Conservation (phyloP, 64 coral and sea anemone species). For the Dendronephthya gigantea region DNA sequence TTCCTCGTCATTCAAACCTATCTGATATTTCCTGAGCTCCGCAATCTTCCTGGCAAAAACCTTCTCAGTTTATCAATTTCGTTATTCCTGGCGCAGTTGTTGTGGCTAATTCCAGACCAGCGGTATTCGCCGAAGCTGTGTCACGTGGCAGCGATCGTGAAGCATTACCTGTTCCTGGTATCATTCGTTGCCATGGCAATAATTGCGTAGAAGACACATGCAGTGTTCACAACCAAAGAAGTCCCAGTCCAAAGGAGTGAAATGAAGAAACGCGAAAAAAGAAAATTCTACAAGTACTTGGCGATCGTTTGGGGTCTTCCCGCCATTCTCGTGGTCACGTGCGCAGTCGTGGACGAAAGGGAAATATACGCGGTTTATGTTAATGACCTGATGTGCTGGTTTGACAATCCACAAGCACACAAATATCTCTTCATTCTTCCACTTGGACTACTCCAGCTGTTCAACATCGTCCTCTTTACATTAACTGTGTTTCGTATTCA, state of each 20-base stretch:
- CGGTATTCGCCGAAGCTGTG: not conserved
- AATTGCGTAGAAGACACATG: slow-evolving; percentile 22
- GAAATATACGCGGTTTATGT: not conserved
- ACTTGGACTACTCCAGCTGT: not conserved
- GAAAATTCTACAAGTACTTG: not conserved
- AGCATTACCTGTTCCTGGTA: slow-evolving; percentile 21
- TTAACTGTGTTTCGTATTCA: not conserved
- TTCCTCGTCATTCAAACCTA: not conserved
- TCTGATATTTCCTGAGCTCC: slow-evolving; percentile 22
- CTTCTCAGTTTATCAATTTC: slow-evolving; percentile 31
- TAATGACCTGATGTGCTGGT: not conserved
- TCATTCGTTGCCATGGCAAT: slow-evolving; percentile 32
- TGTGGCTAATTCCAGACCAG: not conserved
- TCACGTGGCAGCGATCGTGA: not conserved
- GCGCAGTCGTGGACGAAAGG: not conserved
- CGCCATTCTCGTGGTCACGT: not conserved
- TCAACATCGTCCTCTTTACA: not conserved
- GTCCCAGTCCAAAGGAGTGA: not conserved
- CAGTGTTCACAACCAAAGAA: not conserved
- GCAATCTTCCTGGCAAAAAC: slow-evolving; percentile 33
- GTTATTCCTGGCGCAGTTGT: not conserved
- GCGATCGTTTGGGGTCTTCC: not conserved
- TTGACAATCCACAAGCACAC: not conserved
- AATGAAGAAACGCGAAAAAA: not conserved
- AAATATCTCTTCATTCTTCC: not conserved